Evolutionary conservation across 2,797 vertebrate species (phyloP), one percentile per base, ranked within the genome.

Genomic region (Toxotes lorentzi): DNA sequence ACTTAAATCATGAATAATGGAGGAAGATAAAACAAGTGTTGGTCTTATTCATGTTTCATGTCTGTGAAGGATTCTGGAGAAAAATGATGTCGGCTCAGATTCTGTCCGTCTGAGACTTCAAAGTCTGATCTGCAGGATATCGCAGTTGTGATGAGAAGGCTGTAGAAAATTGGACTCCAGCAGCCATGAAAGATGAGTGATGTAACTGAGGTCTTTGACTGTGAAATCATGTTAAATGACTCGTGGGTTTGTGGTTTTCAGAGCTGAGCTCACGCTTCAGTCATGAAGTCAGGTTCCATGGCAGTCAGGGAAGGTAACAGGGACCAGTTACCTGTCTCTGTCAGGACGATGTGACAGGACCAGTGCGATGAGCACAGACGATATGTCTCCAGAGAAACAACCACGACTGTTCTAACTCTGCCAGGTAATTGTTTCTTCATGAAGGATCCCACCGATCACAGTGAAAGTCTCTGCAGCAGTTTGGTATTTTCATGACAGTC

Each of bases 101-200:
- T 47, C 40, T 23, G 43, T 47, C 23, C 41, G 40, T 13, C 74
- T 27, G 48, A 58, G 27, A 59, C 54, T 62, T 73, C 73, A 77
- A 59, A 67, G 72, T 56, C 50, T 58, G 58, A 64, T 59, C 27
- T 14, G 35, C 48, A 3, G 7, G 24, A 34, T 58, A n/a, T 38
- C 1, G 21, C 67, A 27, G 32, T 40, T 70, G 35, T 35, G 58
- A 67, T 47, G 51, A 47, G 50, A 0, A 58, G 23, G 53, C 69
- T 23, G 1, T 1, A 41, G 71, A 41, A 35, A 71, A 60, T 47
- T 17, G 16, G 51, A 45, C 62, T 0, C 48, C 51, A 35, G 69
- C 69, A 38, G 64, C 38, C 40, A 7, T n/a, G 38, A 69, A 48
- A 61, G 38, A 73, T 24, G 40, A 68, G 38, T 90, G 88, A 88